Evolutionary conservation across 2,888 invertebrate genomes (phyloP), one percentile per base, ranked within the genome.

Genomic region (Orthosia gracilis): DNA sequence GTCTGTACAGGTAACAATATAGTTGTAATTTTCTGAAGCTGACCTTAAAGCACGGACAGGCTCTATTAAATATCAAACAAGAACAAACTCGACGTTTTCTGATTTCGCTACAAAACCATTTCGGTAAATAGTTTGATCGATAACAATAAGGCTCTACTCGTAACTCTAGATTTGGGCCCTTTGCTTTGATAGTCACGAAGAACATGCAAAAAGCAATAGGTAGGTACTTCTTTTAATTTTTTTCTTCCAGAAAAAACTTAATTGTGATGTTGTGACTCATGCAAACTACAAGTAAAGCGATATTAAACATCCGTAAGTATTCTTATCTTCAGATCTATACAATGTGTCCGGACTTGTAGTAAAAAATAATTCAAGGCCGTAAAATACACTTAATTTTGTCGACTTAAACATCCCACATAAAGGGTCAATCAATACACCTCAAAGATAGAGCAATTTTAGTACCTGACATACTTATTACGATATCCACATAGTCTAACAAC

Each of bases 41-140:
- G 50, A 58, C 66, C 64, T 67, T 54, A 61, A 12, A 63, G 18
- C 62, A 18, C 13, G 5, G 69, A 70, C 58, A 59, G 18, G 58
- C 65, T 69, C 62, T 63, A 69, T 69, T 80, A 55, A 80, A 80
- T 66, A 75, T 65, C 49, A 61, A 69, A 58, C 54, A 80, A 80
- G 61, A 80, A 68, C 69, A 75, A 52, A 54, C n/a, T 61, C 31
- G 21, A 49, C 45, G n/a, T 68, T 69, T 76, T 49, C 76, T 55
- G 26, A 61, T 55, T 54, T 69, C 17, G 18, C 21, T 61, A 13
- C 11, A 40, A 65, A 65, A 64, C 26, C 5, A 50, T 69, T 61
- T 26, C 45, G 13, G 1, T 2, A 55, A 61, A 61, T 50, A 63
- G n/a, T 15, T 61, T 26, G 17, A 21, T 23, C 21, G 26, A 23